A percentile compares a stretch with the other conserved stretches of the same genome.
These are phyloP conservation scores for Danaus chrysippus DNA, from an alignment of 2,888 invertebrate genomes.

Conservation along the genomic window DNA sequence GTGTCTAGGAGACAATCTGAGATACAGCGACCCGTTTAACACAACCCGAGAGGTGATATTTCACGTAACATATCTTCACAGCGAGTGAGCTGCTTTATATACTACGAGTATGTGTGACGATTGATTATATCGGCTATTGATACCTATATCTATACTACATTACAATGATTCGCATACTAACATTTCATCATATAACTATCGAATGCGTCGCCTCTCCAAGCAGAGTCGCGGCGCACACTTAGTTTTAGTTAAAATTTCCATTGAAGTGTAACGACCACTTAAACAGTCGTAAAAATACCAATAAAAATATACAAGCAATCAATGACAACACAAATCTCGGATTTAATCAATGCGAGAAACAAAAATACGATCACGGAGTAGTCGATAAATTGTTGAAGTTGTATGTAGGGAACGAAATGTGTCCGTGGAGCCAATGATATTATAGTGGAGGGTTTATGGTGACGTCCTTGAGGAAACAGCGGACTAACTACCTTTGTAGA, in stretches of 20 bases:
- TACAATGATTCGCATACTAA: too few relatives aligned
- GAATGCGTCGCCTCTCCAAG: too few relatives aligned
- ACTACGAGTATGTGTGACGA: too few relatives aligned
- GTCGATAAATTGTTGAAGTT: conserved; percentile 64
- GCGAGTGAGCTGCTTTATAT: background rate
- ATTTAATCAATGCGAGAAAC: conserved; percentile 34
- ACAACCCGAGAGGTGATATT: background rate
- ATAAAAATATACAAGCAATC: conserved; percentile 50
- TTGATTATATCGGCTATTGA: too few relatives aligned
- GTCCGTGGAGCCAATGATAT: conserved; percentile 72
- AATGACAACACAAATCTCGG: conserved; percentile 53
- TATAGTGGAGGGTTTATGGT: conserved; percentile 71
- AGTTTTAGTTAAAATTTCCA: background rate
- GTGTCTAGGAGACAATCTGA: conserved; percentile 4
- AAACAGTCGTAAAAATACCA: conserved; percentile 25
- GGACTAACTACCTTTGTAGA: conserved; percentile 62
- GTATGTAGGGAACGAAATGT: conserved; percentile 52
- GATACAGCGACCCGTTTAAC: background rate
- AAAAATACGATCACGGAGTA: conserved; percentile 51
- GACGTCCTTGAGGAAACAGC: conserved; percentile 66
- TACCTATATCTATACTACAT: too few relatives aligned
- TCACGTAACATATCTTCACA: background rate
- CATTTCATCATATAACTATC: too few relatives aligned
- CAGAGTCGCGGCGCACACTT: too few relatives aligned
- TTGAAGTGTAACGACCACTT: conserved; percentile 15